phyloP scores from a whole-genome alignment of 2,113 vertebrate species.

The Serilophus lunatus region DNA sequence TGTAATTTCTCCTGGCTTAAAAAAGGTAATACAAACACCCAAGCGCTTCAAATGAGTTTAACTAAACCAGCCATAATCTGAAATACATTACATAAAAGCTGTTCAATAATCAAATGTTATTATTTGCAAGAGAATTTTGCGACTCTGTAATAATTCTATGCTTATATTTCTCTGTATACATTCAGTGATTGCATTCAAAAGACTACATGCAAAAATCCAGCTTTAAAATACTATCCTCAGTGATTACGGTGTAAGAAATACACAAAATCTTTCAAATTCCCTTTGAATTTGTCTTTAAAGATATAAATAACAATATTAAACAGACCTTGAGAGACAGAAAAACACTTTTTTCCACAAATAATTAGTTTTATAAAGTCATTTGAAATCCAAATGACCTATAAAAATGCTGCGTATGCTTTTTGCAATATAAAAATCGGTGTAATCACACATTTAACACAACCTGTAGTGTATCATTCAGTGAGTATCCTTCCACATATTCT shows the following conservation, averaged over 20 bases:
- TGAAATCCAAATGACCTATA: not conserved
- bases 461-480: not conserved
- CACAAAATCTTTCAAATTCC: not conserved
- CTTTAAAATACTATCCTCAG: not conserved
- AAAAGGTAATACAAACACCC: not conserved
- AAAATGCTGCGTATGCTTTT: not conserved
- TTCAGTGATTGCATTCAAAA: not conserved
- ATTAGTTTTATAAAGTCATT: not conserved
- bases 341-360: not conserved
- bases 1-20: not conserved
- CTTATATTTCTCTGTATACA: not conserved
- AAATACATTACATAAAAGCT: not conserved
- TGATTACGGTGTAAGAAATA: not conserved
- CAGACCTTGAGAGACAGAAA: not conserved
- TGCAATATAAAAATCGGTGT: not conserved
- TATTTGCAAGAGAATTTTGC: conserved; percentile 11
- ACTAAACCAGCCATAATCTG: conserved; percentile 17
- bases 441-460: not conserved
- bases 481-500: not conserved
- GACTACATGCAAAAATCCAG: not conserved
- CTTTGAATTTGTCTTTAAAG: not conserved
- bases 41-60: not conserved
- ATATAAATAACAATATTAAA: not conserved
- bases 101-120: conserved; percentile 19
- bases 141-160: not conserved